These are phyloP conservation scores for Heptranchias perlo DNA, from an alignment of 2,113 vertebrate species.

Conservation along the genomic window DNA sequence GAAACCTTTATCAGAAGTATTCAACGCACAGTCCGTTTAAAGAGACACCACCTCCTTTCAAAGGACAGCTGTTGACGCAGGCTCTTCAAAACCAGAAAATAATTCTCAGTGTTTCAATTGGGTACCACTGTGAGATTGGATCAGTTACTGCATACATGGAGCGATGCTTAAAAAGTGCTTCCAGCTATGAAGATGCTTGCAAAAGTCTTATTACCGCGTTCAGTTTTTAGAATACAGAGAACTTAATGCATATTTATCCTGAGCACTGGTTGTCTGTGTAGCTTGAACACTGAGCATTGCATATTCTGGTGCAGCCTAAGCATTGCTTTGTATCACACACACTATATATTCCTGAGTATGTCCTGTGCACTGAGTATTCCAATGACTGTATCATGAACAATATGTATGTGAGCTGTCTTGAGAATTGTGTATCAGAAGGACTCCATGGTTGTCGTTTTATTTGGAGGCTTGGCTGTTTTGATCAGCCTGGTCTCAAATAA, in stretches of 20 bases:
- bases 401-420: neutral
- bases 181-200: neutral
- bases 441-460: neutral
- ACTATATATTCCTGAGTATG: neutral
- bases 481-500: neutral
- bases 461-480: neutral
- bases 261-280: neutral
- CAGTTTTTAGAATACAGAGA: neutral
- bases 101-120: neutral
- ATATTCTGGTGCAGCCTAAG: neutral
- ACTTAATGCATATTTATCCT: neutral
- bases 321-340: neutral
- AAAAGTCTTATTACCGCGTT: neutral
- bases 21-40: neutral
- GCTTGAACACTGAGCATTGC: neutral
- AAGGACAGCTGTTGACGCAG: neutral
- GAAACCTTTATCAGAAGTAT: neutral
- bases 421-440: neutral
- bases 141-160: neutral
- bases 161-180: neutral
- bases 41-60: neutral
- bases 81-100: neutral
- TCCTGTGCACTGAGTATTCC: neutral
- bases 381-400: neutral
- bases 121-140: neutral